Conservation (phyloP, 2,888 invertebrate species). For the Sclerodermus sp. region DNA sequence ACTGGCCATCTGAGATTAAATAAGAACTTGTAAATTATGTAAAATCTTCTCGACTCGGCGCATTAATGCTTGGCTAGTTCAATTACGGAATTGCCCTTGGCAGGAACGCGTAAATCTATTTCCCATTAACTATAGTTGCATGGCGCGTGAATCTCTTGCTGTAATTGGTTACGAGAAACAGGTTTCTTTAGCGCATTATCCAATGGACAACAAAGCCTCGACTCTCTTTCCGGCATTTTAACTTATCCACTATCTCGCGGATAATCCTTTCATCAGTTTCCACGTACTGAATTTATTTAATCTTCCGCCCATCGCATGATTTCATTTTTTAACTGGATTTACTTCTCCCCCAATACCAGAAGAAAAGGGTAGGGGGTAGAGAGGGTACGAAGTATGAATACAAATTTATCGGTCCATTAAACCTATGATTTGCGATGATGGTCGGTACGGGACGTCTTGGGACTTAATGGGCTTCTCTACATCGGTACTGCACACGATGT, state of each 20-base stretch:
- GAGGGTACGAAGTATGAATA: conserved; percentile 20
- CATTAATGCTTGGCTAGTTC: too few species aligned
- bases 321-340: too few species aligned
- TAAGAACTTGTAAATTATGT: neutral
- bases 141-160: neutral
- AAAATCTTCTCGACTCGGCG: too few species aligned
- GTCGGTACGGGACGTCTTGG: conserved; percentile 18
- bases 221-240: neutral
- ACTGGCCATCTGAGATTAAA: conserved; percentile 71
- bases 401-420: conserved; percentile 33
- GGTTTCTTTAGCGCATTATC: neutral
- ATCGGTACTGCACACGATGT: conserved; percentile 22
- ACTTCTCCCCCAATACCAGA: too few species aligned
- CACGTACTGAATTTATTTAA: too few species aligned
- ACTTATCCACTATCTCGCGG: neutral
- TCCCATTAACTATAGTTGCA: neutral
- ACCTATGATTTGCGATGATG: conserved; percentile 29
- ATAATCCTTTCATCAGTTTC: too few species aligned
- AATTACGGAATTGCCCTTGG: too few species aligned
- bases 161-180: neutral
- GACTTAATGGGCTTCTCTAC: conserved; percentile 28
- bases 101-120: neutral
- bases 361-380: conserved; percentile 2
- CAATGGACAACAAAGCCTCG: too few species aligned
- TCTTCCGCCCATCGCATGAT: too few species aligned